Base-by-base conservation (phyloP, 2,113 vertebrate species). In the Oncorhynchus masou region DNA sequence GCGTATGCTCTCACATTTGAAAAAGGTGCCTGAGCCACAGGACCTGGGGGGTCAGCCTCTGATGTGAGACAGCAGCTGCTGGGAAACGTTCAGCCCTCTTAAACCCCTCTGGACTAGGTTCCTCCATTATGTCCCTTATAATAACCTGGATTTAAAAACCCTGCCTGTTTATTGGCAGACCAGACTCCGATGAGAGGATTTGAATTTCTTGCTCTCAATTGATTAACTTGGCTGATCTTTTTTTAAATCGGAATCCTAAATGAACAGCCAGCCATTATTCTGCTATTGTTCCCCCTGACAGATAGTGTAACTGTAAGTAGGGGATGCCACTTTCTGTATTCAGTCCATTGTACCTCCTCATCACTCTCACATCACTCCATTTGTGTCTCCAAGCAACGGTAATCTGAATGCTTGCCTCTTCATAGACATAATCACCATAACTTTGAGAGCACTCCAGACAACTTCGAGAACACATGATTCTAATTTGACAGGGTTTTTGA, bases 351-450 rank as follows among this genome's bases (percentile, higher is more conserved):
- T 90, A 87, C 85, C 82, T 79, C 81, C 83, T 82, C 86, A 85
- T 74, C 79, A 86, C 83, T 88, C 82, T 85, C 76, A 78, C 85
- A 90, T 91, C 69, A 68, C 68, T 82, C 64, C 89, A 90, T 90
- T 90, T 91, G 81, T 73, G 92, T 92, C 88, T 87, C 92, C 84
- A 89, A 88, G 91, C 91, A 93, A 93, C 91, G 22, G 79, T 87
- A 74, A 84, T 90, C 84, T 92, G 80, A 92, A 92, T 87, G 91
- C 85, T 79, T 84, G 81, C 86, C 89, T 91, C 85, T 89, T 88
- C 78, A 90, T 79, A 91, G 80, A 82, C 78, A 68, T 87, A 91
- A 92, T 92, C 92, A 91, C 82, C 82, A 88, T 83, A 92, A 91
- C 87, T 92, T 90, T 88, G 84, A 88, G 88, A 90, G 85, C 86